phyloP scores from a whole-genome alignment of 1,140 invertebrate species.

The Dreissena rostriformis region DNA sequence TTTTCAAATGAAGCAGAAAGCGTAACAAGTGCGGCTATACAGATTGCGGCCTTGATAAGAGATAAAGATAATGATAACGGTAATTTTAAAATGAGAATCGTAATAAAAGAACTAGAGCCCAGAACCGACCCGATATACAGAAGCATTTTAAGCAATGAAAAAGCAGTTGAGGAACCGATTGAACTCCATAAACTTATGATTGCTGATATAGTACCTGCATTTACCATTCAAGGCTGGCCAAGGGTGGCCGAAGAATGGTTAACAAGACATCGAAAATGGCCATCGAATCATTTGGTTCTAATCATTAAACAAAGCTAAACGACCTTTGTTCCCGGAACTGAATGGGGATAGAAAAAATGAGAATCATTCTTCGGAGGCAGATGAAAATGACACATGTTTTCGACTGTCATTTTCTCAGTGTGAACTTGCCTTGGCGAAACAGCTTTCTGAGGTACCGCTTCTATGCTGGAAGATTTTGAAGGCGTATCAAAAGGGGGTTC shows the following conservation, averaged over 20 bases:
- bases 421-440: slow-evolving; percentile 1
- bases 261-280: slow-evolving; percentile 1
- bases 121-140: neutral
- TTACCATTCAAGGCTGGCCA: slow-evolving; percentile 8
- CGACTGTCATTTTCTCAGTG: slow-evolving; percentile 8
- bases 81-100: neutral
- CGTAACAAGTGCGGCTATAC: neutral
- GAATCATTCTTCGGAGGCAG: neutral
- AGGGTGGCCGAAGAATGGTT: neutral
- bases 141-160: neutral
- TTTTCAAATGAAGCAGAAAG: neutral
- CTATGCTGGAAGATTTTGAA: slow-evolving; percentile 7
- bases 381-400: slow-evolving; percentile 12
- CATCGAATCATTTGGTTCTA: neutral
- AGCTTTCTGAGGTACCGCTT: neutral
- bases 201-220: neutral
- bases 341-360: neutral
- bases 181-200: neutral
- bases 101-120: neutral
- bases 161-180: neutral
- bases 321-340: neutral
- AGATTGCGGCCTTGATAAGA: neutral
- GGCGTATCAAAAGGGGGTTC: slow-evolving; percentile 6
- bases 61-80: neutral
- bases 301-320: neutral